phyloP scores from a whole-genome alignment of 2,888 invertebrate species.

The Acleris cristana region DNA sequence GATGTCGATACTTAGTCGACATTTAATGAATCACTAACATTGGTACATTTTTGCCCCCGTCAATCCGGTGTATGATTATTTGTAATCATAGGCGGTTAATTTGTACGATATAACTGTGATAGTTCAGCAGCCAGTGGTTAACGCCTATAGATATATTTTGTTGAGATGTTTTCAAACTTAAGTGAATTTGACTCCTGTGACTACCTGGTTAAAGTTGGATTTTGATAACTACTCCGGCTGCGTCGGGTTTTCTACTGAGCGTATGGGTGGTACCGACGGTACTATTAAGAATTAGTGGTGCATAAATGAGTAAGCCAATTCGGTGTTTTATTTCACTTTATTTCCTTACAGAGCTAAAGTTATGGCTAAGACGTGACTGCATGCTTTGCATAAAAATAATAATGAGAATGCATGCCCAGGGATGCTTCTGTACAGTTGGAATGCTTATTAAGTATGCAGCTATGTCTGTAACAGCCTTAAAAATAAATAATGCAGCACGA shows the following conservation, averaged over 20 bases:
- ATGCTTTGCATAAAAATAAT: too few species aligned
- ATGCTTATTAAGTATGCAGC: too few species aligned
- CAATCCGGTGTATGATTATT: too few species aligned
- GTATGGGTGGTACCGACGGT: conserved; percentile 47
- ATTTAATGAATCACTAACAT: too few species aligned
- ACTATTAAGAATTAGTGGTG: conserved; percentile 55
- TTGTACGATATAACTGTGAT: conserved; percentile 36
- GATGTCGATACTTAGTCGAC: too few species aligned
- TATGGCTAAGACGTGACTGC: too few species aligned
- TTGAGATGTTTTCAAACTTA: conserved; percentile 28
- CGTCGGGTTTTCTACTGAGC: conserved; percentile 55
- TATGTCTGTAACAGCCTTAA: too few species aligned
- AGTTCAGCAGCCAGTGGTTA: conserved; percentile 28
- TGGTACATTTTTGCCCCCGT: too few species aligned
- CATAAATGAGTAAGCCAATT: conserved; percentile 62
- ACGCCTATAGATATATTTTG: conserved; percentile 30
- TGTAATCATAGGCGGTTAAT: conserved; percentile 25
- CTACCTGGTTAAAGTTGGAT: conserved; percentile 27
- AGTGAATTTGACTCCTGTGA: conserved; percentile 25
- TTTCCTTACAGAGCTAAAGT: too few species aligned
- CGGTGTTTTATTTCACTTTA: conserved; percentile 45
- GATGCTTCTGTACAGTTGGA: too few species aligned
- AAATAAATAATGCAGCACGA: too few species aligned
- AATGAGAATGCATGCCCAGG: too few species aligned
- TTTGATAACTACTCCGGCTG: conserved; percentile 29